Evolutionary conservation across 1,140 invertebrate genomes (phyloP).

Genomic region (Solenopsis invicta): DNA sequence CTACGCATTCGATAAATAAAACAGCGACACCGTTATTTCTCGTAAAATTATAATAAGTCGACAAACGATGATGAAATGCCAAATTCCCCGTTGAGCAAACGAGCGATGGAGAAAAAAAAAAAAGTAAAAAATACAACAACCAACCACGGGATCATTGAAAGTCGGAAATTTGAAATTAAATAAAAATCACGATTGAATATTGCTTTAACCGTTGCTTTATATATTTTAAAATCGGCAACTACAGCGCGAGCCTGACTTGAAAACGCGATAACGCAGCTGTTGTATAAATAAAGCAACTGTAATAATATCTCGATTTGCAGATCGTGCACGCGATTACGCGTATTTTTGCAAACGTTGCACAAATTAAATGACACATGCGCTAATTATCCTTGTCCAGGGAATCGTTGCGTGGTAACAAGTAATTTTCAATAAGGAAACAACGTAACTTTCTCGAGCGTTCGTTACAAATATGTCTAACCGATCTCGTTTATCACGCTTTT

Average conservation of each 20-base stretch:
- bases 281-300: not conserved
- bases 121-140: no score
- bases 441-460: not conserved
- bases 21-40: not conserved
- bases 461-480: not conserved
- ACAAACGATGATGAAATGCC: not conserved
- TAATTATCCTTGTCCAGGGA: constrained; percentile 28
- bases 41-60: not conserved
- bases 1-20: constrained; percentile 3
- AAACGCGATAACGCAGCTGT: not conserved
- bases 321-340: not conserved
- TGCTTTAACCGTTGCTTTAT: not conserved
- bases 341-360: constrained; percentile 43
- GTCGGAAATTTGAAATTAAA: not conserved
- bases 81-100: not conserved
- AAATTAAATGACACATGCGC: constrained; percentile 16
- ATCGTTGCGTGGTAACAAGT: not conserved
- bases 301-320: not conserved
- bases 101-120: no score
- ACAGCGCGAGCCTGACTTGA: not conserved
- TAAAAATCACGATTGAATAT: not conserved
- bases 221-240: not conserved
- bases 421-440: not conserved
- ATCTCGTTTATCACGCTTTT: constrained; percentile 5
- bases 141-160: not conserved